phyloP scores from a whole-genome alignment of 1,140 invertebrate species.

The Leptinotarsa lineolata region DNA sequence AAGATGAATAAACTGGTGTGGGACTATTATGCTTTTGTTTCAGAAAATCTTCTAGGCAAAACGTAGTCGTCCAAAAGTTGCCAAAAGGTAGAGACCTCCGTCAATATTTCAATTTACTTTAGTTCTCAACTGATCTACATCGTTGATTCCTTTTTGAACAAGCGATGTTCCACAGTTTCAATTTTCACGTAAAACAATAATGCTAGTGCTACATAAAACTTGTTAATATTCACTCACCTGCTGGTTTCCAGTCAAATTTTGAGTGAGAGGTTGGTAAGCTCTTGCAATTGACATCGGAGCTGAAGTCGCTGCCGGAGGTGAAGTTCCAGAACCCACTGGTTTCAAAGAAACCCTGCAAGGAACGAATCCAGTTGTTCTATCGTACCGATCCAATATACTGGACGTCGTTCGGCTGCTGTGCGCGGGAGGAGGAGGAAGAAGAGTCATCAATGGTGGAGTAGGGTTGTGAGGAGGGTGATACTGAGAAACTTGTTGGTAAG shows the following conservation, averaged over 20 bases:
- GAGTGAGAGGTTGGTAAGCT: constrained; percentile 57
- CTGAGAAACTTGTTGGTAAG: constrained; percentile 64
- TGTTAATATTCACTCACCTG: constrained; percentile 43
- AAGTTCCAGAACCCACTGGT: constrained; percentile 53
- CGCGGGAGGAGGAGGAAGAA: constrained; percentile 63
- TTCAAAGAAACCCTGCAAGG: constrained; percentile 57
- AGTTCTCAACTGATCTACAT: too few species aligned
- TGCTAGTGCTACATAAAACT: too few species aligned
- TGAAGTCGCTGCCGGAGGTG: constrained; percentile 60
- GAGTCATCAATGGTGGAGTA: constrained; percentile 54
- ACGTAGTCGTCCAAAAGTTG: too few species aligned
- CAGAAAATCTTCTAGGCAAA: too few species aligned
- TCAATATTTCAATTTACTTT: too few species aligned
- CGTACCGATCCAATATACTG: constrained; percentile 26
- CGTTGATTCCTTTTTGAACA: too few species aligned
- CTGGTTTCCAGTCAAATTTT: constrained; percentile 54
- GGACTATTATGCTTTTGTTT: too few species aligned
- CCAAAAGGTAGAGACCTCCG: too few species aligned
- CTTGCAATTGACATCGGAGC: constrained; percentile 59
- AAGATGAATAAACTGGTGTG: too few species aligned
- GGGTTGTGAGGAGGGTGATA: constrained; percentile 58
- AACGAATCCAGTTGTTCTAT: constrained; percentile 38
- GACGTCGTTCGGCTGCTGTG: constrained; percentile 58
- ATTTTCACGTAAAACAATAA: too few species aligned
- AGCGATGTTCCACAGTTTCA: too few species aligned